Conservation (phyloP, 2,797 vertebrate genomes). For the Mus minutoides region DNA sequence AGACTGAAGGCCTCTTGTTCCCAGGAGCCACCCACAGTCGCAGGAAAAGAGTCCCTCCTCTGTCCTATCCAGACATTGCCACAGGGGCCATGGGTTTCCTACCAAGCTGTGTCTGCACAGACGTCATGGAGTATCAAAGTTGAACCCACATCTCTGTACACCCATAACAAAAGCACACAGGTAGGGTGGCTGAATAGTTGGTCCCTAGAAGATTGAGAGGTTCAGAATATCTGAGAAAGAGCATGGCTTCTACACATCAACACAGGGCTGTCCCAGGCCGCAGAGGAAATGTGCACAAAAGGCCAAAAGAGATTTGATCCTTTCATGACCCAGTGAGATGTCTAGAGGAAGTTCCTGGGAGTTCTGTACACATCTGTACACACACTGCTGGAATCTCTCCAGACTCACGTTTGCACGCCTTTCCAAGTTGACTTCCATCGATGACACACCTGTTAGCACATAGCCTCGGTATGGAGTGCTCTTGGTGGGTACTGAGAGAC, state of each 20-base stretch:
- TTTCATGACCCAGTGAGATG: not conserved
- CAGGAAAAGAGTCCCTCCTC: not conserved
- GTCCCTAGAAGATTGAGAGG: not conserved
- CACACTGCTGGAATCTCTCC: not conserved
- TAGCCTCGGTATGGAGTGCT: not conserved
- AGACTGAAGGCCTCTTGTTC: not conserved
- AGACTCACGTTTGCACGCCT: not conserved
- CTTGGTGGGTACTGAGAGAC: not conserved
- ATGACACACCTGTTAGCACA: not conserved
- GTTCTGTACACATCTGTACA: not conserved
- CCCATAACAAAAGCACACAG: not conserved
- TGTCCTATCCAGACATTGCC: not conserved
- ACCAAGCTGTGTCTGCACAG: not conserved
- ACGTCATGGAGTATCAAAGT: not conserved
- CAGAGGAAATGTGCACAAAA: not conserved
- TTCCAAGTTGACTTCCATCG: not conserved
- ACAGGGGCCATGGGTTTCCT: not conserved
- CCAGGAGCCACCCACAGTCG: not conserved
- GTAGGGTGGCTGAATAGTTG: not conserved
- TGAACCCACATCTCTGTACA: not conserved
- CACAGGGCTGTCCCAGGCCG: not conserved
- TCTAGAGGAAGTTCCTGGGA: not conserved
- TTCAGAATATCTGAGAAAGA: not conserved
- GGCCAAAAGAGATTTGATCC: not conserved
- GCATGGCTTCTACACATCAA: rapidly evolving